Base-by-base conservation (phyloP, 2,888 invertebrate species). In the Oxytorus armatus region DNA sequence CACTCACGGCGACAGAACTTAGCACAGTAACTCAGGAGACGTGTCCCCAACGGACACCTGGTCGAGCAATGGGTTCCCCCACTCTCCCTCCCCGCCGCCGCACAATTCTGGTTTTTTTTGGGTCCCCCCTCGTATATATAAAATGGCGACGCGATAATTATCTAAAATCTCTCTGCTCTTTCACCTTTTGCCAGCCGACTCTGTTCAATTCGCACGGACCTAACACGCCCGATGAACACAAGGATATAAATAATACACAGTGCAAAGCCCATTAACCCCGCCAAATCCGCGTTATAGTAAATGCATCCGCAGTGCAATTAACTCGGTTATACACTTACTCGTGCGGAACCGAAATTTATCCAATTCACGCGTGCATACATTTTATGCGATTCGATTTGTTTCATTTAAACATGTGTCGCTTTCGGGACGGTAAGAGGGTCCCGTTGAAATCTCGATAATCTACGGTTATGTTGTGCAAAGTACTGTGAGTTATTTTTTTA, bases 231-330 rank as follows among this genome's bases (percentile, higher is more conserved):
- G 11, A 51, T 61, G 66, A 42, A 23, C 16, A 10, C 36, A 25
- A 33, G 16, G 36, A 33, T 23, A 72, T 72, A 73, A 78, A 73
- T 78, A 66, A 66, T 72, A 69, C 47, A 59, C 21, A 59, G n/a
- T 10, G 14, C 16, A 47, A 49, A 57, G 65, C 33, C 55, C 59
- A 74, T 74, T 65, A 75, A 69, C 3, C 65, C 75, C 39, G 42
- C 70, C 8, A 70, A 79, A 79, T 79, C 69, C 70, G 33, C 75
- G 75, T 65, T 75, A 70, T 76, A 63, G n/a, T n/a, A n/a, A n/a
- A n/a, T n/a, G n/a, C 73, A n/a, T 49, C 79, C 49, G 79, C 77
- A 66, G 55, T 77, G 77, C 77, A 83, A 81, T 83, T 79, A 83
- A 81, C 81, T 72, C 72, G 72, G 66, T 36, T 36, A 59, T 69